Evolutionary conservation across 2,888 invertebrate genomes (phyloP), one percentile per base, ranked within the genome.

Genomic region (Brachypterus glaber): DNA sequence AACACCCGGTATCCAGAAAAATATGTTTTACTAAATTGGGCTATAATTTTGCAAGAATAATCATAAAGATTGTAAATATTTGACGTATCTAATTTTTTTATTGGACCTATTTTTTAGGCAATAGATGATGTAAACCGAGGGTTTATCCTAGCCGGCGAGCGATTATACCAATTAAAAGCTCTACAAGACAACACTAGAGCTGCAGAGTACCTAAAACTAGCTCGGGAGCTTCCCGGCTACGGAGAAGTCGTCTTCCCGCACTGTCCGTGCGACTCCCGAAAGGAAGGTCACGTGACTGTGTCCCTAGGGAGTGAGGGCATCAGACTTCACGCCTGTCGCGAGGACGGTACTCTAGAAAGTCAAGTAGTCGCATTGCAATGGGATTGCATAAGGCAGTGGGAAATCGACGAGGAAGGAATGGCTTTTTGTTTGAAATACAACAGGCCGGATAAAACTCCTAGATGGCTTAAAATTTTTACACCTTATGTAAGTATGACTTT

Each of bases 111-210:
- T 68, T 52, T 46, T 2, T 54, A 78, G 79, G 88, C 93, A 1
- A 85, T 95, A 8, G 93, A 95, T 59, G 93, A 93, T 64, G 92
- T 95, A 41, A 93, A 93, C 68, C 79, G 91, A 53, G 92, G 93
- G 41, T 86, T 88, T 60, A 85, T 95, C 53, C 77, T 77, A 44
- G 87, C 95, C 9, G 89, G 87, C 35, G 88, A 92, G 51, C 79
- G 92, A 30, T 74, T 96, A 13, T 97, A 96, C 68, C 95, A 97
- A 66, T 72, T 98, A 44, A 97, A 96, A 70, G 92, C 95, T 18
- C 71, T 96, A 38, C 96, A 96, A 65, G 88, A 93, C 60, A 79
- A 85, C 54, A 79, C 82, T 41, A 81, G 92, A 54, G 89, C 88
- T 45, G 67, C 77, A 39, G 88, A 91, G 71, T 93, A 93, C 67